Percentiles rank a stretch among this genome's conserved stretches.
Conservation (phyloP, 1,140 invertebrate species). For the Pteromalus puparum region DNA sequence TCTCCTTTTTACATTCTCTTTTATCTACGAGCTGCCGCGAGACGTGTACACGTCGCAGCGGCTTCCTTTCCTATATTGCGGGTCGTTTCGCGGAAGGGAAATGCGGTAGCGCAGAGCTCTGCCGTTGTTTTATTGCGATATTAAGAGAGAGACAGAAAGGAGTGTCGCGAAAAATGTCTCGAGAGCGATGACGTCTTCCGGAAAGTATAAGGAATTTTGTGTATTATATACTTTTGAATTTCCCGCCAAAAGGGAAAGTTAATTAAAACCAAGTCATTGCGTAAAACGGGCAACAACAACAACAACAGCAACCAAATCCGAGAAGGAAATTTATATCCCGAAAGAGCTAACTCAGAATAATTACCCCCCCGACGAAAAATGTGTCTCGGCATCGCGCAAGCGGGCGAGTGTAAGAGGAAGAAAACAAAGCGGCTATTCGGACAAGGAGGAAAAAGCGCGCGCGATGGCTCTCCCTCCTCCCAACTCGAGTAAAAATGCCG, state of each 20-base stretch:
- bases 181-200: neutral
- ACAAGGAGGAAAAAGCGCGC: neutral
- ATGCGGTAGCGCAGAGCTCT: neutral
- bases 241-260: neutral
- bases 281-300: too few species aligned
- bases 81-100: neutral
- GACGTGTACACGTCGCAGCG: neutral
- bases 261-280: too few species aligned
- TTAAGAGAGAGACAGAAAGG: neutral
- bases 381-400: neutral
- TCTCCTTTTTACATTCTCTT: constrained; percentile 46
- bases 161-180: neutral
- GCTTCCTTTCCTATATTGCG: neutral
- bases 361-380: constrained; percentile 19
- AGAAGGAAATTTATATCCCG: neutral
- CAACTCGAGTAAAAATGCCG: constrained; percentile 10
- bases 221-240: neutral
- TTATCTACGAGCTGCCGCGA: constrained; percentile 5
- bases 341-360: constrained; percentile 17
- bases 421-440: neutral
- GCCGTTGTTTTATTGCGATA: neutral
- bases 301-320: neutral
- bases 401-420: neutral
- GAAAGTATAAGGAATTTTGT: neutral
- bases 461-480: neutral